Evolutionary conservation across 2,888 invertebrate genomes (phyloP).

Genomic region (Pemphredon lugubris): DNA sequence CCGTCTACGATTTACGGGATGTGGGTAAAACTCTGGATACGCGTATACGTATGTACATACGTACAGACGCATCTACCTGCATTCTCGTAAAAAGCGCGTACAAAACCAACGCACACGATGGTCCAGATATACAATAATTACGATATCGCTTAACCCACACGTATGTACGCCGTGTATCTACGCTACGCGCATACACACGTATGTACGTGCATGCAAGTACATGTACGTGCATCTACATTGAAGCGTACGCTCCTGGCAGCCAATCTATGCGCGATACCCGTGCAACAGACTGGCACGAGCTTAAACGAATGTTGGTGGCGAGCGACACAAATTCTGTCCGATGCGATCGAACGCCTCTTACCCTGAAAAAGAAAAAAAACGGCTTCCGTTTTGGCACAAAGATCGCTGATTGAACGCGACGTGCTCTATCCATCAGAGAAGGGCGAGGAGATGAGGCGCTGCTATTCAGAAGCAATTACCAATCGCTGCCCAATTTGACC

Average conservation of each 20-base stretch:
- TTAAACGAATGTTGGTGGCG: not conserved
- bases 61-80: constrained; percentile 49
- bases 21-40: constrained; percentile 63
- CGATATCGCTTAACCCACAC: constrained; percentile 26
- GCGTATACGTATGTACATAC: constrained; percentile 35
- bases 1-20: constrained; percentile 57
- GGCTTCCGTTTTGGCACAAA: constrained; percentile 14
- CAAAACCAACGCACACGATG: constrained; percentile 37
- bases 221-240: not conserved
- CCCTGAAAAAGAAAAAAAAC: constrained; percentile 16
- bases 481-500: no score
- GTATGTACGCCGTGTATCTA: not conserved
- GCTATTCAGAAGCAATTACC: no score
- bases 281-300: no score
- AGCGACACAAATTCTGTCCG: not conserved
- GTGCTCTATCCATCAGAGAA: not conserved
- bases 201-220: constrained; percentile 9
- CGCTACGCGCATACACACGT: not conserved
- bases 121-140: constrained; percentile 35
- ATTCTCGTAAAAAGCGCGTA: constrained; percentile 55
- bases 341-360: constrained; percentile 9
- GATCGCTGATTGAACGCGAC: constrained; percentile 6
- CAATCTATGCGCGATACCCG: no score
- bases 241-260: no score
- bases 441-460: no score